Percentiles rank a stretch among this genome's conserved stretches.
These are phyloP conservation scores for Leptarthrus brevirostris DNA, from an alignment of 2,888 invertebrate genomes.

Conservation along the genomic window DNA sequence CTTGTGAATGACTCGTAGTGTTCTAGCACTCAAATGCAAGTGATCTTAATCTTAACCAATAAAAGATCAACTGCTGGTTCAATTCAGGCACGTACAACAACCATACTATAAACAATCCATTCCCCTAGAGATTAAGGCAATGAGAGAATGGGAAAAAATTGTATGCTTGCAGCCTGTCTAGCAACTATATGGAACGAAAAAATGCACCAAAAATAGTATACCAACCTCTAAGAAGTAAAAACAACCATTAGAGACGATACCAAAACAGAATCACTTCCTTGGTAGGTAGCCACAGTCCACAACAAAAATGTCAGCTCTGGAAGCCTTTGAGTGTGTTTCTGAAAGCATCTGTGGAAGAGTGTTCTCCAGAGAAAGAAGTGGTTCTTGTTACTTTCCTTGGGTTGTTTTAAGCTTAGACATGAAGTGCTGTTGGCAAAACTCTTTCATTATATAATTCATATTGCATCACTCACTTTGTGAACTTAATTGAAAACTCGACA, in stretches of 20 bases:
- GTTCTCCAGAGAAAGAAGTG: background rate
- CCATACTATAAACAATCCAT: background rate
- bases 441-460: background rate
- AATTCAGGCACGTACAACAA: background rate
- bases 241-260: background rate
- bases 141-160: too few relatives aligned
- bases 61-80: background rate
- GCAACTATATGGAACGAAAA: too few relatives aligned
- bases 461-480: conserved; percentile 10
- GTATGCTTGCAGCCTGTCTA: too few relatives aligned
- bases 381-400: background rate
- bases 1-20: background rate
- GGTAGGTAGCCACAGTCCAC: background rate
- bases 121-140: too few relatives aligned
- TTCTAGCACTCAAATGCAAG: background rate
- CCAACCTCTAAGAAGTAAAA: background rate
- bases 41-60: background rate
- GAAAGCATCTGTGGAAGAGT: background rate
- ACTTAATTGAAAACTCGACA: background rate
- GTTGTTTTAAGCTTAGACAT: background rate
- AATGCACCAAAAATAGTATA: background rate
- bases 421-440: background rate
- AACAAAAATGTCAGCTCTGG: background rate
- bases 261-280: background rate
- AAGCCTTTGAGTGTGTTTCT: too few relatives aligned